Evolutionary conservation across 1,140 invertebrate species (phyloP).

Genomic region (Coptotermes formosanus): DNA sequence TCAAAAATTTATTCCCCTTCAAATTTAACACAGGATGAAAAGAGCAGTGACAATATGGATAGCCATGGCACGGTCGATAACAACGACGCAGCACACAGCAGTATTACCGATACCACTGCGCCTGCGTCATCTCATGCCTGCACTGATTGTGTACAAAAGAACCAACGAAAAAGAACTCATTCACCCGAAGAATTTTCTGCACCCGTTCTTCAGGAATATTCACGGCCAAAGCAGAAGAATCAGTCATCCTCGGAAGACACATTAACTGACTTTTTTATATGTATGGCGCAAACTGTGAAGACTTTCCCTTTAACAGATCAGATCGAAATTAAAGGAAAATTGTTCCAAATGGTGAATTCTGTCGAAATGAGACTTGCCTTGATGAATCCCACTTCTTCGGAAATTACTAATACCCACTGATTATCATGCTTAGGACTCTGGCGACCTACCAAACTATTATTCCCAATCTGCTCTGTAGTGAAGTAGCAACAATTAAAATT

Average conservation of each 20-base stretch:
- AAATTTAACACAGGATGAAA: too few species aligned
- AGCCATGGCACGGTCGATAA: not conserved
- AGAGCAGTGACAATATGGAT: not conserved
- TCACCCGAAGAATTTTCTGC: slow-evolving; percentile 28
- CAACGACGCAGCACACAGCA: slow-evolving; percentile 26
- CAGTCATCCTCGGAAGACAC: slow-evolving; percentile 18
- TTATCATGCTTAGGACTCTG: too few species aligned
- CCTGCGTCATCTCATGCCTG: too few species aligned
- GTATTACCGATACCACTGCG: not conserved
- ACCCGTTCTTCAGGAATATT: slow-evolving; percentile 32
- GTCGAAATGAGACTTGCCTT: too few species aligned
- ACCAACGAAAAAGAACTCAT: not conserved
- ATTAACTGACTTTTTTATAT: slow-evolving; percentile 34
- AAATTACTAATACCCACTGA: too few species aligned
- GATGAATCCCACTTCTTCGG: too few species aligned
- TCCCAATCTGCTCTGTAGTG: not conserved
- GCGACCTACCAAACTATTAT: slow-evolving; percentile 21
- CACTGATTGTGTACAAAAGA: not conserved
- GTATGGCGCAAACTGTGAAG: slow-evolving; percentile 35
- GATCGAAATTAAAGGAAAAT: too few species aligned
- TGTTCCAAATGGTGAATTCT: too few species aligned
- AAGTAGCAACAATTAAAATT: too few species aligned
- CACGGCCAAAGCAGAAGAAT: slow-evolving; percentile 19
- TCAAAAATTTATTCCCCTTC: slow-evolving; percentile 33
- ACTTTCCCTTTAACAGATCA: slow-evolving; percentile 35